Base-by-base conservation (phyloP, 1,140 invertebrate genomes). In the Penaeus chinensis region DNA sequence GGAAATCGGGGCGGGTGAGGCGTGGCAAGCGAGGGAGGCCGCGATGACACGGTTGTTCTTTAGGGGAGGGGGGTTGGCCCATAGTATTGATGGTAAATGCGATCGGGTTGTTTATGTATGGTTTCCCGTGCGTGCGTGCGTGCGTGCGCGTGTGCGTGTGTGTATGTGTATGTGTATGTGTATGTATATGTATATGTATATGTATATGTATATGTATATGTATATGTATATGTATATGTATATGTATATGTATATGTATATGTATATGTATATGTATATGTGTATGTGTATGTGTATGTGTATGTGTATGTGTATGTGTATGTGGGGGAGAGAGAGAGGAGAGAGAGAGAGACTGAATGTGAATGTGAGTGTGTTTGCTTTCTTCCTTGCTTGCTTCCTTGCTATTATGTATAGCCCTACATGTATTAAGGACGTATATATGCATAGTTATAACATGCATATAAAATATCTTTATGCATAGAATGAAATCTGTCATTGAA, bases 101-200 rank as follows among this genome's bases (percentile, higher is more conserved):
- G 32, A 32, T 1, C 32, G 32, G 32, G 2, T 32, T 32, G 32
- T 32, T 32, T 32, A 32, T 32, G 32, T 1, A 32, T 32, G 32
- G 32, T 32, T 32, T 32, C 32, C 32, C 32, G 32, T 32, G 32
- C 2, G 32, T 81, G 24, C 1, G 24, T 19, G 10, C 63, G n/a
- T 81, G 16, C 61, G 16, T 63, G 27, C 60, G 11, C 62, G 24
- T 47, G 1, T 80, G 24, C 60, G n/a, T 54, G n/a, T 80, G n/a
- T 3, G 22, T 80, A 0, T 62, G n/a, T 80, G 22, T 80, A 61
- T 80, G 62, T 80, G 22, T 80, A 61, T 80, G 22, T 80, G 62
- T 69, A 13, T 69, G 20, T 69, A 5, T 69, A 5, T 69, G 20
- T 69, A 5, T 69, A 1, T 69, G 20, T 69, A 69, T 69, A 66